These are phyloP conservation scores for Falcunculus frontatus DNA, from an alignment of 2,113 vertebrate species.

Conservation along the genomic window DNA sequence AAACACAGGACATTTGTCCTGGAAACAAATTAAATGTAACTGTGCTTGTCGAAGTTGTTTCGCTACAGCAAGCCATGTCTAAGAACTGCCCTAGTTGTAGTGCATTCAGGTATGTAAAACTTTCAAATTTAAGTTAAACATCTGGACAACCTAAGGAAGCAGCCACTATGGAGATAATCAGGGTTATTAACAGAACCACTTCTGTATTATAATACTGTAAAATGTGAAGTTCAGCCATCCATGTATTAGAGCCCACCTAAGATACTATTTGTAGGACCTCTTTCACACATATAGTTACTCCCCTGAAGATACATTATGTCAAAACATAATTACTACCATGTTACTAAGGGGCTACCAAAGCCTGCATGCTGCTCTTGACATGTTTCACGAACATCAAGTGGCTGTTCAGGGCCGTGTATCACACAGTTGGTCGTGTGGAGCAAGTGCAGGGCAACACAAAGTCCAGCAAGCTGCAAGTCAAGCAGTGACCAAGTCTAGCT, in stretches of 20 bases:
- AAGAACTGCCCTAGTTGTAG: not conserved
- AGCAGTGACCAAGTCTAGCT: not conserved
- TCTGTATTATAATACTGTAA: not conserved
- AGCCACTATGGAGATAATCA: not conserved
- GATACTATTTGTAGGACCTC: not conserved
- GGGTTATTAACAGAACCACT: not conserved
- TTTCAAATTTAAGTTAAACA: not conserved
- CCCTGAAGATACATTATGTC: not conserved
- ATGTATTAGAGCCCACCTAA: not conserved
- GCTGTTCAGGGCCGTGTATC: rapidly evolving
- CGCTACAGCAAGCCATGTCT: not conserved
- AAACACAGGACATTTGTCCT: not conserved
- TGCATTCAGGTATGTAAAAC: not conserved
- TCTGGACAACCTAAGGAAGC: not conserved
- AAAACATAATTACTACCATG: not conserved
- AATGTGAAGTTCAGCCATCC: not conserved
- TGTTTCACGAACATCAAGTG: rapidly evolving
- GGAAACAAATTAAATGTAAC: not conserved
- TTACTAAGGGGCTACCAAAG: not conserved
- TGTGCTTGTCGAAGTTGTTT: not conserved
- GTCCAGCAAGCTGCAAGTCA: not conserved
- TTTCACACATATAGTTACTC: not conserved
- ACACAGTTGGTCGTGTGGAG: not conserved
- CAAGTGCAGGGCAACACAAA: not conserved
- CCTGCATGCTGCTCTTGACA: not conserved